Conservation (phyloP, 2,888 invertebrate species). For the Diplazon laetatorius region DNA sequence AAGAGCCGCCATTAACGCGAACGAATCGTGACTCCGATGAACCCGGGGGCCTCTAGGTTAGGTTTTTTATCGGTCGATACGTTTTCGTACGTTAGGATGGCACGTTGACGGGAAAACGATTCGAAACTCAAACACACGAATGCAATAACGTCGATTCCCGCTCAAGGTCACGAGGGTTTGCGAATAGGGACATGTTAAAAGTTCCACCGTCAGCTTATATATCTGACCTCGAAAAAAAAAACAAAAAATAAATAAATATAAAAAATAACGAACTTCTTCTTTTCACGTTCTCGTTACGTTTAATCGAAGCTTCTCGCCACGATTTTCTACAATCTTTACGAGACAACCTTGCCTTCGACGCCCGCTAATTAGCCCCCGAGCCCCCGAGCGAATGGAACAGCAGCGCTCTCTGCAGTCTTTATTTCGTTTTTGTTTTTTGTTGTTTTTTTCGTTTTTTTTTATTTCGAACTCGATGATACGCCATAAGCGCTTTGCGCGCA, state of each 20-base stretch:
- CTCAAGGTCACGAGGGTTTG: background rate
- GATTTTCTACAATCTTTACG: constrained; percentile 58
- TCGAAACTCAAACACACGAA: background rate
- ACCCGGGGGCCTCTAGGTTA: background rate
- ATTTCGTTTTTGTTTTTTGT: constrained; percentile 13
- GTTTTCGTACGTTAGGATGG: constrained; percentile 12
- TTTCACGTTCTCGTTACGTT: constrained; percentile 3
- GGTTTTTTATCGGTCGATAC: background rate
- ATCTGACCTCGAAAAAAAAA: constrained; percentile 8
- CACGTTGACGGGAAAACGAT: constrained; percentile 7
- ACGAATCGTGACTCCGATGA: constrained; percentile 7
- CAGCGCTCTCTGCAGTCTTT: background rate
- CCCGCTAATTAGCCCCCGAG: constrained; percentile 58
- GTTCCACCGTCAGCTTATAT: constrained; percentile 8
- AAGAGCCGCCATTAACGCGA: background rate
- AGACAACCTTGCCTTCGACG: constrained; percentile 56
- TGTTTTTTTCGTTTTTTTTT: constrained; percentile 28
- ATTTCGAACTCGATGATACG: constrained; percentile 7
- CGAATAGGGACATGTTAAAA: background rate
- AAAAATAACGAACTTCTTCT: no score
- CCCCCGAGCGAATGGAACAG: background rate
- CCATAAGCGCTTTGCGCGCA: constrained; percentile 5
- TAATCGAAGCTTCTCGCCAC: constrained; percentile 14
- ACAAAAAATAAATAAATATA: no score
- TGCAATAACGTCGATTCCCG: no score